Evolutionary conservation across 1,140 invertebrate species (phyloP).

Genomic region (Drosophila orosa): DNA sequence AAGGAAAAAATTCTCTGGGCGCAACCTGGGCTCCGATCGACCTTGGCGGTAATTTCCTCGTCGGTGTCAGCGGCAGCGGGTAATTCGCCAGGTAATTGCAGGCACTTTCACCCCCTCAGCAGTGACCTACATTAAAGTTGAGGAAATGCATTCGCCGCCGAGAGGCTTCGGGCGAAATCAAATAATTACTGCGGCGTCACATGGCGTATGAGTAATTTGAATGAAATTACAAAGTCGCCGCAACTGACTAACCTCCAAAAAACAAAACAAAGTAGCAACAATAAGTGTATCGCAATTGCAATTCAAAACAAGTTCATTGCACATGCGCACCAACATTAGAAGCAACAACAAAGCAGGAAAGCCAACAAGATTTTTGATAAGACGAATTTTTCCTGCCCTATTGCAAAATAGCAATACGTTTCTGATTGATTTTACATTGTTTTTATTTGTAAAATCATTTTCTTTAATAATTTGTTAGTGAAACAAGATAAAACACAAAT

Average conservation of each 20-base stretch:
- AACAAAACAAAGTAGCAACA: conserved; percentile 31
- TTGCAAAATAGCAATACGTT: no score
- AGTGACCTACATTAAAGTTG: conserved; percentile 72
- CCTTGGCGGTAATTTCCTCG: conserved; percentile 62
- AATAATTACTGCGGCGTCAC: conserved; percentile 51
- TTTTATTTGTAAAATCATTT: background rate
- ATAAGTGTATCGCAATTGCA: conserved; percentile 55
- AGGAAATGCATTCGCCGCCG: conserved; percentile 55
- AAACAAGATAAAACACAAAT: background rate
- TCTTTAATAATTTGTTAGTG: background rate
- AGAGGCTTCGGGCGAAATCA: conserved; percentile 41
- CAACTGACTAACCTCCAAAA: conserved; percentile 71
- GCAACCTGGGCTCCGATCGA: conserved; percentile 24
- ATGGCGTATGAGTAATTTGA: conserved; percentile 77
- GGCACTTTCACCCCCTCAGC: conserved; percentile 70
- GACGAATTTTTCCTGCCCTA: background rate
- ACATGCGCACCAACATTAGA: conserved; percentile 68
- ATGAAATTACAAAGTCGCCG: conserved; percentile 76
- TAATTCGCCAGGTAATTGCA: conserved; percentile 42
- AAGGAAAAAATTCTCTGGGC: conserved; percentile 42
- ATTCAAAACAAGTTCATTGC: conserved; percentile 77
- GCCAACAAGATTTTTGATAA: background rate
- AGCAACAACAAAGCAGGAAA: conserved; percentile 26
- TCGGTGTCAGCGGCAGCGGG: conserved; percentile 13
- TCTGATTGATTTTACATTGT: background rate